These are phyloP conservation scores for Lithophane socia DNA, from an alignment of 2,888 invertebrate genomes.

Conservation along the genomic window DNA sequence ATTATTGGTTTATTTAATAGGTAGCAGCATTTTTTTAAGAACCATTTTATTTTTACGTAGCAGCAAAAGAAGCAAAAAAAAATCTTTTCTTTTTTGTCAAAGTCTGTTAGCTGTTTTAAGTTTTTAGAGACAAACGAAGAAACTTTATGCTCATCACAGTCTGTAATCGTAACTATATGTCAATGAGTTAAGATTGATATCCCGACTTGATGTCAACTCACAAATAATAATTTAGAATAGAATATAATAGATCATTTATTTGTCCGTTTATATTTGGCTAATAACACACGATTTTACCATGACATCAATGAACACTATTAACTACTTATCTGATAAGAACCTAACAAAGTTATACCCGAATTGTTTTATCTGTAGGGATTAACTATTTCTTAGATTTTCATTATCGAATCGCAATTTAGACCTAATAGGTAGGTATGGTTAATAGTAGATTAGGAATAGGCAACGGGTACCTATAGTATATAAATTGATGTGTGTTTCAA, in stretches of 20 bases:
- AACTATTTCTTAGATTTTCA: slow-evolving; percentile 57
- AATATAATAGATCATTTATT: no score
- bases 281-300: slow-evolving; percentile 12
- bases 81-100: neutral
- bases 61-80: no score
- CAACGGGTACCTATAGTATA: neutral
- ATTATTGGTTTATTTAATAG: neutral
- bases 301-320: slow-evolving; percentile 9
- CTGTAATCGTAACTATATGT: neutral
- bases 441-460: slow-evolving; percentile 27
- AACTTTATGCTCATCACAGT: neutral
- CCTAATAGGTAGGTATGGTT: slow-evolving; percentile 8
- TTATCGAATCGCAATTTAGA: slow-evolving; percentile 52
- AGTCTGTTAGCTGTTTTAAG: no score
- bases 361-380: slow-evolving; percentile 50
- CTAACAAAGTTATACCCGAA: slow-evolving; percentile 32
- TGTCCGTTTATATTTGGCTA: neutral
- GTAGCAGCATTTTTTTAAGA: neutral
- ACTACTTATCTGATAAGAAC: slow-evolving; percentile 44
- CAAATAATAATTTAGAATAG: neutral
- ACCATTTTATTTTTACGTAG: neutral
- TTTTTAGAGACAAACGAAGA: neutral
- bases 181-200: neutral
- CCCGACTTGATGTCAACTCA: neutral
- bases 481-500: slow-evolving; percentile 1